Evolutionary conservation across 2,888 invertebrate genomes (phyloP), one percentile per base, ranked within the genome.

Genomic region (Drosophila kambysellisi): DNA sequence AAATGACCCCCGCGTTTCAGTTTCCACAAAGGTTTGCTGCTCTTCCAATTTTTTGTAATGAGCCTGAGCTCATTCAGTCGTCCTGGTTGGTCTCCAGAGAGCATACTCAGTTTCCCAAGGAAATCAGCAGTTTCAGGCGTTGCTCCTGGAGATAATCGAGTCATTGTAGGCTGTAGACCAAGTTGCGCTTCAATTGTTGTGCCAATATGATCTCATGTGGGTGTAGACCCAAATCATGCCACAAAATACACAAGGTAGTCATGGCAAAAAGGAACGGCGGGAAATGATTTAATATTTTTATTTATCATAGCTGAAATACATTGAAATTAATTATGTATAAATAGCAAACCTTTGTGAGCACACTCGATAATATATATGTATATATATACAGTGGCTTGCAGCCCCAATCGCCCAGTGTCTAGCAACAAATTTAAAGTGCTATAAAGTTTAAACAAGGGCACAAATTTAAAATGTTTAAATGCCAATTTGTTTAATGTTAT

Each of bases 101-200:
- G 9, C n/a, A 20, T 6, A 9, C n/a, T 15, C 12, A 35, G 35
- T 35, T 41, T 17, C 4, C n/a, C 25, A 25, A 25, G 1, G 25
- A 25, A 15, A 25, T 8, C 25, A 25, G 46, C 46, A 15, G 46
- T 15, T 25, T 15, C 2, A 8, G 15, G 15, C 25, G 46, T 46
- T 46, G 46, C 46, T 46, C 46, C 46, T 46, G 46, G 46, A 25
- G 25, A 46, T 46, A 46, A 46, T 46, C 46, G 46, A 29, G 46
- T 46, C 46, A 4, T 17, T 39, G 39, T 25, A 25, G 8, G 39
- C 39, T 39, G 39, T 39, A 4, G 8, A 17, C 17, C 17, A 39
- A 39, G 39, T 17, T 39, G 17, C 39, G 17, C 17, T 39, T 17
- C 39, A 4, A 8, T 46, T 46, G 25, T 15, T 46, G 15, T 15